Base-by-base conservation (phyloP, 2,113 vertebrate genomes). In the Salminus brasiliensis region DNA sequence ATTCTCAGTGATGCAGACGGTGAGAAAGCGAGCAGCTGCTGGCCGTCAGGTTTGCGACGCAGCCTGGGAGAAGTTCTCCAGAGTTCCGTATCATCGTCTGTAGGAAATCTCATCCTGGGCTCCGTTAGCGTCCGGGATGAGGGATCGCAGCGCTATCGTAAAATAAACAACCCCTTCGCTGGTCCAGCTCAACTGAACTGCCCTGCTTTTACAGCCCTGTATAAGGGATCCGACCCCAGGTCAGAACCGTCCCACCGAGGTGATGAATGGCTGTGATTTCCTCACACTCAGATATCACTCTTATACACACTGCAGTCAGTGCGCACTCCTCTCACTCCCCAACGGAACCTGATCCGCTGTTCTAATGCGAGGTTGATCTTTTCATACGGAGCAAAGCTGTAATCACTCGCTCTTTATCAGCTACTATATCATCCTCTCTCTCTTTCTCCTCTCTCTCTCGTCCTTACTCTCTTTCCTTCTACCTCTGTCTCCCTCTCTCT, bases 111-210 rank as follows among this genome's bases (percentile, higher is more conserved):
- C 10, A 62, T 21, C 41, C 30, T 29, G 36, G 47, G 12, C 79
- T 1, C 91, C 83, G 72, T 81, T 89, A 88, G 85, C 83, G 30
- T 82, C 25, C 41, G 69, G 78, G 80, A 39, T 90, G 88, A 91
- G 74, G 78, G 63, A 72, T 52, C 74, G 63, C 76, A 65, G 78
- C 83, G 87, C 91, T 92, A 92, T 92, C 90, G 86, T 81, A 91
- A 91, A 67, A 39, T 75, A 90, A 90, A 90, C 87, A 91, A 18
- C n/a, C 3, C 11, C 25, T 25, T 8, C 15, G 36, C 70, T 84
- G 81, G 59, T 57, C 11, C 53, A 57, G 53, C 25, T 57, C 3
- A 36, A 3, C 34, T 36, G 34, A 36, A 36, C 34, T 36, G 34
- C 3, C 34, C 34, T 36, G n/a, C n/a, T n/a, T n/a, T n/a, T n/a